phyloP scores from a whole-genome alignment of 2,113 vertebrate genomes.

The Halcyon senegalensis region DNA sequence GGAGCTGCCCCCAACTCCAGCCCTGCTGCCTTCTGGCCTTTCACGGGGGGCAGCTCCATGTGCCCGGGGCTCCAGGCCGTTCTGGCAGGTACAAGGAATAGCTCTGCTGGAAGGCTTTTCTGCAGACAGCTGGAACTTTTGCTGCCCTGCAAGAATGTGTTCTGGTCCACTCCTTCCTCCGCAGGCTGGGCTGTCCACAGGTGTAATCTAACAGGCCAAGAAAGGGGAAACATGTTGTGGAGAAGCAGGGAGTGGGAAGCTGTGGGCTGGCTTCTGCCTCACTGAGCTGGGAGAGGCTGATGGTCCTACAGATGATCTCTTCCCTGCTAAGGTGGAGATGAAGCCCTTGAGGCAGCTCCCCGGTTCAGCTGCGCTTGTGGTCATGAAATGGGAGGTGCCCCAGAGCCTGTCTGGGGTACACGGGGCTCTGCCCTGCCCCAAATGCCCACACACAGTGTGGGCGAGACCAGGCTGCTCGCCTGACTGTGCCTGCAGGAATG shows the following conservation, averaged over 20 bases:
- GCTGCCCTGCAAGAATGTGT: background rate
- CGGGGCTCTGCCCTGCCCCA: background rate
- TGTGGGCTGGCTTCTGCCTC: background rate
- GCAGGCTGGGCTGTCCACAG: background rate
- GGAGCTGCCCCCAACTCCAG: background rate
- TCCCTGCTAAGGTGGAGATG: background rate
- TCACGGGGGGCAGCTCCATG: background rate
- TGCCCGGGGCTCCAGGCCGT: rapidly evolving
- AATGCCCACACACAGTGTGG: rapidly evolving
- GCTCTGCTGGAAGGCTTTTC: background rate
- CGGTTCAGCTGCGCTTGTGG: rapidly evolving
- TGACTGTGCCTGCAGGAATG: background rate
- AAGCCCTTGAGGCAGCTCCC: background rate
- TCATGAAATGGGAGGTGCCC: background rate
- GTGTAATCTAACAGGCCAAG: background rate
- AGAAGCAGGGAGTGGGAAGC: background rate
- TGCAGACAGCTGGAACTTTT: background rate
- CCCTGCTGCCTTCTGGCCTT: background rate
- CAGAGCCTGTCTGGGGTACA: background rate
- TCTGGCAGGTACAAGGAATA: background rate
- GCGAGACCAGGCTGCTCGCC: rapidly evolving
- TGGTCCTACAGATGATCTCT: too few species aligned
- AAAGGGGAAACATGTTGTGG: background rate
- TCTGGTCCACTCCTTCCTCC: background rate
- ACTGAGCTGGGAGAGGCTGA: background rate